phyloP scores from a whole-genome alignment of 1,140 invertebrate genomes.

The Brachionus manjavacas region DNA sequence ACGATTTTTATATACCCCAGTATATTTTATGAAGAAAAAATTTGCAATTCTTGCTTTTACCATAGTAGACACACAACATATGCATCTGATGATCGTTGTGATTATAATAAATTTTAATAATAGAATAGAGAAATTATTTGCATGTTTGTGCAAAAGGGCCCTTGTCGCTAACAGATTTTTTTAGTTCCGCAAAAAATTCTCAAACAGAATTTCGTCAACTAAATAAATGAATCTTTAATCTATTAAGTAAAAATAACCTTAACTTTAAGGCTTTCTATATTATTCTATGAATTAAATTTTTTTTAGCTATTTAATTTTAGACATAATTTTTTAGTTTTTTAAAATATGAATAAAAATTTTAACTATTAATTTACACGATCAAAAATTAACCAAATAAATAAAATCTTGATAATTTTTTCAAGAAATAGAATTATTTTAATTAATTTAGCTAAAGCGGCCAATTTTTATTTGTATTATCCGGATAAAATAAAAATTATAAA shows the following conservation, averaged over 20 bases:
- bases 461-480: neutral
- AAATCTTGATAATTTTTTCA: too few relatives aligned
- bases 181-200: neutral
- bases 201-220: neutral
- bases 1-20: neutral
- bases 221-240: too few relatives aligned
- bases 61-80: neutral
- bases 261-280: too few relatives aligned
- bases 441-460: too few relatives aligned
- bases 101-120: conserved; percentile 9
- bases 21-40: conserved; percentile 7
- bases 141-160: neutral
- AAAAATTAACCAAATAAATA: too few relatives aligned
- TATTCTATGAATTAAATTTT: too few relatives aligned
- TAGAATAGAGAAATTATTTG: neutral
- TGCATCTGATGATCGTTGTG: neutral
- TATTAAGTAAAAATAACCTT: too few relatives aligned
- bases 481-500: neutral
- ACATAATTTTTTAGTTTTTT: too few relatives aligned
- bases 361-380: too few relatives aligned
- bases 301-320: too few relatives aligned
- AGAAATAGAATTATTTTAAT: too few relatives aligned
- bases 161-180: neutral
- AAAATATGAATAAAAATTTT: too few relatives aligned
- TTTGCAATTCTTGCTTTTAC: neutral